These are phyloP conservation scores for Cephus pulcher DNA, from an alignment of 2,888 invertebrate species.

Conservation along the genomic window DNA sequence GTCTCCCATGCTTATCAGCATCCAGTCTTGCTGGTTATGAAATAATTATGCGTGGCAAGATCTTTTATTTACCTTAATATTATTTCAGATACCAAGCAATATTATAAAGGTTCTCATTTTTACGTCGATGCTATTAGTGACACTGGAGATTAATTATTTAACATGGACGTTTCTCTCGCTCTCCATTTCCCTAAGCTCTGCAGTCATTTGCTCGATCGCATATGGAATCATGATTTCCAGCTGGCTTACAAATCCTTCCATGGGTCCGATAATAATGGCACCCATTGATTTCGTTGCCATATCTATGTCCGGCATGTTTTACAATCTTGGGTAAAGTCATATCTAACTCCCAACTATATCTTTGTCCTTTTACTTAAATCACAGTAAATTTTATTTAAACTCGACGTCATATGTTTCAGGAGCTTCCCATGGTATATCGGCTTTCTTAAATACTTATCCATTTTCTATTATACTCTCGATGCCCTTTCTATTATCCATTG, in stretches of 20 bases:
- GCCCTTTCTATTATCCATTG: conserved; percentile 70
- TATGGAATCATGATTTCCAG: conserved; percentile 69
- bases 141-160: conserved; percentile 25
- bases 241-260: conserved; percentile 65
- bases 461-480: conserved; percentile 70
- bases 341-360: no score
- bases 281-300: conserved; percentile 67
- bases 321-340: conserved; percentile 41
- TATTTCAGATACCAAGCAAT: conserved; percentile 38
- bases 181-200: conserved; percentile 21
- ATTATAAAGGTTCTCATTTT: conserved; percentile 36
- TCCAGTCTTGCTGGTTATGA: neutral
- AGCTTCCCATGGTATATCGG: conserved; percentile 66
- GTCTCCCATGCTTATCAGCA: neutral
- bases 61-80: neutral
- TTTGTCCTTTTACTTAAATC: no score
- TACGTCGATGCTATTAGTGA: conserved; percentile 30
- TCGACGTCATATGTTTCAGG: conserved; percentile 36
- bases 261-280: conserved; percentile 68
- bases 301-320: conserved; percentile 69
- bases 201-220: conserved; percentile 35
- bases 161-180: conserved; percentile 25
- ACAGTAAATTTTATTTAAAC: no score
- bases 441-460: conserved; percentile 68
- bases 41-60: neutral